Percentiles rank a stretch among this genome's conserved stretches.
Conservation (phyloP, 2,888 invertebrate genomes). For the Didymodactylos carnosus region DNA sequence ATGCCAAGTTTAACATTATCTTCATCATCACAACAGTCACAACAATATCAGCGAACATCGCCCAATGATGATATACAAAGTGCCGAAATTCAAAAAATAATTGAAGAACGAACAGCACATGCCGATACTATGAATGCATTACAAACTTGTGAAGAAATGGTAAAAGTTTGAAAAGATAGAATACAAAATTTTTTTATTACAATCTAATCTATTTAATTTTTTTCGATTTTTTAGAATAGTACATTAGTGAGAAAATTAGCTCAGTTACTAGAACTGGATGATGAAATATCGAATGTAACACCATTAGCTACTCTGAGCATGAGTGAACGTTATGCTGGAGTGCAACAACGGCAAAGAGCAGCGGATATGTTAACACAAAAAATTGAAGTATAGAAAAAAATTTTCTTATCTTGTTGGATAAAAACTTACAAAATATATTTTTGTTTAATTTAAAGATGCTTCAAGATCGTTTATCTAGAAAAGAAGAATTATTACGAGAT, state of each 20-base stretch:
- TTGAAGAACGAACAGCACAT: conserved; percentile 27
- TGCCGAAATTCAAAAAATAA: not conserved
- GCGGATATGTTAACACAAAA: not conserved
- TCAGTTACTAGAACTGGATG: not conserved
- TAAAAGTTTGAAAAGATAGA: no score
- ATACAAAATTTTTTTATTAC: no score
- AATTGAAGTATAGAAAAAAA: not conserved
- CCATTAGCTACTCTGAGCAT: not conserved
- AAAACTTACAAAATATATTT: not conserved
- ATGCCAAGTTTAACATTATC: not conserved
- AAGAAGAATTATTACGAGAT: conserved; percentile 30
- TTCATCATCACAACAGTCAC: not conserved
- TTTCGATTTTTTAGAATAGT: not conserved
- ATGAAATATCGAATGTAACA: not conserved
- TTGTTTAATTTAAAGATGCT: not conserved
- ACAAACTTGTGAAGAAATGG: conserved; percentile 28
- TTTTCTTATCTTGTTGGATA: not conserved
- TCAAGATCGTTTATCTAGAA: conserved; percentile 20
- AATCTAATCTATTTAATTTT: no score
- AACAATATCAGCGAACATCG: not conserved
- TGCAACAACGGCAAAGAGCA: not conserved
- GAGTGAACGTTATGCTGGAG: not conserved
- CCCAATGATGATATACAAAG: not conserved
- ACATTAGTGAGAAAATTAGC: not conserved
- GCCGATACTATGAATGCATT: conserved; percentile 28